phyloP scores from a whole-genome alignment of 2,888 invertebrate species.

The Drosophila quinaria region DNA sequence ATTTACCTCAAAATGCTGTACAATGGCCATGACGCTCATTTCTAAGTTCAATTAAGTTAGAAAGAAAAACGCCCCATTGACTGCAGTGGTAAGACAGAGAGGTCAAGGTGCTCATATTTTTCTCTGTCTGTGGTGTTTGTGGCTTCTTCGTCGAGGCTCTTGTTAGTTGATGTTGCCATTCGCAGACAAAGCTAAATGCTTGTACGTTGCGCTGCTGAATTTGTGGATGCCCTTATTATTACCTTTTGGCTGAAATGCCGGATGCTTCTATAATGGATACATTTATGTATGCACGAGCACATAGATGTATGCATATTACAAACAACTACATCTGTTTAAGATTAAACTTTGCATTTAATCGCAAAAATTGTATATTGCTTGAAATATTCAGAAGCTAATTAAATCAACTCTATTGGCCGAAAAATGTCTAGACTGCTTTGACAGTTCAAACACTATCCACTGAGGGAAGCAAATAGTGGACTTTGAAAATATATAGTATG shows the following conservation, averaged over 20 bases:
- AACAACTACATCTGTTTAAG: background rate
- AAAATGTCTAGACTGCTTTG: background rate
- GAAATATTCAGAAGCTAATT: background rate
- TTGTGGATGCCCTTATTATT: slow-evolving; percentile 36
- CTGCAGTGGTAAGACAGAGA: slow-evolving; percentile 31
- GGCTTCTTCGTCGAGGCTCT: slow-evolving; percentile 31
- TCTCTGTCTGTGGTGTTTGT: slow-evolving; percentile 20
- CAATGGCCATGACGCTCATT: slow-evolving; percentile 54
- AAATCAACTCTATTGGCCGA: background rate
- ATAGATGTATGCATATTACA: background rate
- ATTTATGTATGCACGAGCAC: background rate
- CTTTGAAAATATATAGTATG: background rate
- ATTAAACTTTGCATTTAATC: background rate
- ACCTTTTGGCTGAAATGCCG: slow-evolving; percentile 25
- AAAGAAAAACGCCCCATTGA: slow-evolving; percentile 57
- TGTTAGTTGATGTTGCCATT: slow-evolving; percentile 20
- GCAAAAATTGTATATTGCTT: background rate
- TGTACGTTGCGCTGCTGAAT: slow-evolving; percentile 20
- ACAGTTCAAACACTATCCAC: background rate
- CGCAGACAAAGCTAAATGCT: slow-evolving; percentile 1
- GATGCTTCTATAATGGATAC: slow-evolving; percentile 24
- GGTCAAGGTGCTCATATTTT: slow-evolving; percentile 69
- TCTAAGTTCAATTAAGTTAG: slow-evolving; percentile 60
- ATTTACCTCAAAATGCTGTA: slow-evolving; percentile 23
- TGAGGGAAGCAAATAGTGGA: background rate